phyloP scores from a whole-genome alignment of 1,140 invertebrate species.

The Argopecten irradians region DNA sequence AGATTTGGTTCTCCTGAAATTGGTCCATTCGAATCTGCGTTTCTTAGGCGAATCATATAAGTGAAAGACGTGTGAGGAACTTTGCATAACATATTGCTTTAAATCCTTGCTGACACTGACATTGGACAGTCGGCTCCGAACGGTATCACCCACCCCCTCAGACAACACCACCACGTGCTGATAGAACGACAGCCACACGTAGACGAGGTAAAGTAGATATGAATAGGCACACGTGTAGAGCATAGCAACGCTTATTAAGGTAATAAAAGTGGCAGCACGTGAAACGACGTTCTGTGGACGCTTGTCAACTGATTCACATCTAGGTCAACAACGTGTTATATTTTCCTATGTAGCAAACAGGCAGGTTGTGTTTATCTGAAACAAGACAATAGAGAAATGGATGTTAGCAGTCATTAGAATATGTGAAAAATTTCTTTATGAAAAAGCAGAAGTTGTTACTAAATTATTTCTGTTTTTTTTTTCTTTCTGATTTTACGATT shows the following conservation, averaged over 20 bases:
- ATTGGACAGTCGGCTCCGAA: background rate
- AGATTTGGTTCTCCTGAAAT: background rate
- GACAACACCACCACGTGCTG: background rate
- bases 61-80: background rate
- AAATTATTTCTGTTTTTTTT: no score
- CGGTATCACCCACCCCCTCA: background rate
- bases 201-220: background rate
- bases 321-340: background rate
- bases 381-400: background rate
- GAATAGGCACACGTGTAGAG: slow-evolving; percentile 14
- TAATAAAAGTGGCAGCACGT: background rate
- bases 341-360: background rate
- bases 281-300: background rate
- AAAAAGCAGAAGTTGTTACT: no score
- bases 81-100: slow-evolving; percentile 12
- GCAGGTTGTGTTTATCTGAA: background rate
- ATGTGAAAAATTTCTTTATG: no score
- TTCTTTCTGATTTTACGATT: no score
- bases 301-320: background rate
- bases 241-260: background rate
- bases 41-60: background rate
- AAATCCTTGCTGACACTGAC: background rate
- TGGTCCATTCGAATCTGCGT: background rate
- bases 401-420: no score
- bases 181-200: slow-evolving; percentile 1